Evolutionary conservation across 2,113 vertebrate genomes (phyloP).

Genomic region (Pluvianellus socialis): DNA sequence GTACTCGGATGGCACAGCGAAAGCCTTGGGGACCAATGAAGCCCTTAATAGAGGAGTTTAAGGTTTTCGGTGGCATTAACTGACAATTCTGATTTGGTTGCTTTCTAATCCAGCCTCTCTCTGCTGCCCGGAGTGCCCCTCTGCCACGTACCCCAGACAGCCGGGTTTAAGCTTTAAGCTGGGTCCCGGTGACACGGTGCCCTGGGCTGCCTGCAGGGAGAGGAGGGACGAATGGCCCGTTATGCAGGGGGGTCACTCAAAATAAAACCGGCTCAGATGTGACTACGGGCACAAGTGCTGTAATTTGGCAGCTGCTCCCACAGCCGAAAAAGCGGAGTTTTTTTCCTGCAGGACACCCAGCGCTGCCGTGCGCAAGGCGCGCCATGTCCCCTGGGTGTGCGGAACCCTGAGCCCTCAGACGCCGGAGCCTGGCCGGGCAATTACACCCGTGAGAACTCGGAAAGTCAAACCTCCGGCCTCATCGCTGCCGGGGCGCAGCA

Average conservation of each 20-base stretch:
- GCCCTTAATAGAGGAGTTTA: background rate
- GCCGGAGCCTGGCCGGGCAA: background rate
- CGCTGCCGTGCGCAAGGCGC: accelerated
- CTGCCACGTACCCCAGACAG: background rate
- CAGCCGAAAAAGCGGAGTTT: background rate
- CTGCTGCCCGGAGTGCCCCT: background rate
- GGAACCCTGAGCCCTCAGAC: background rate
- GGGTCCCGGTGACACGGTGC: background rate
- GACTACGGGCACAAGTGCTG: background rate
- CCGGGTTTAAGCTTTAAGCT: background rate
- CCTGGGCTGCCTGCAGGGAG: background rate
- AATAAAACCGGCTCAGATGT: background rate
- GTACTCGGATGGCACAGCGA: background rate
- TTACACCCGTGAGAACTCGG: background rate
- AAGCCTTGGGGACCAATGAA: background rate
- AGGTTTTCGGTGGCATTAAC: background rate
- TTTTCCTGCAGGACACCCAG: background rate
- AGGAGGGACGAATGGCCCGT: background rate
- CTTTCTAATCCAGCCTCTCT: background rate
- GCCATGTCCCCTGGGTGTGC: accelerated
- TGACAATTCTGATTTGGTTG: background rate
- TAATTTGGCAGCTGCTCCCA: background rate
- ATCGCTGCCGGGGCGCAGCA: background rate
- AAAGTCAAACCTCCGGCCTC: background rate
- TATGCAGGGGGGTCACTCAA: background rate